Conservation (phyloP, 2,888 invertebrate genomes). For the Agrenia bidenticulata region DNA sequence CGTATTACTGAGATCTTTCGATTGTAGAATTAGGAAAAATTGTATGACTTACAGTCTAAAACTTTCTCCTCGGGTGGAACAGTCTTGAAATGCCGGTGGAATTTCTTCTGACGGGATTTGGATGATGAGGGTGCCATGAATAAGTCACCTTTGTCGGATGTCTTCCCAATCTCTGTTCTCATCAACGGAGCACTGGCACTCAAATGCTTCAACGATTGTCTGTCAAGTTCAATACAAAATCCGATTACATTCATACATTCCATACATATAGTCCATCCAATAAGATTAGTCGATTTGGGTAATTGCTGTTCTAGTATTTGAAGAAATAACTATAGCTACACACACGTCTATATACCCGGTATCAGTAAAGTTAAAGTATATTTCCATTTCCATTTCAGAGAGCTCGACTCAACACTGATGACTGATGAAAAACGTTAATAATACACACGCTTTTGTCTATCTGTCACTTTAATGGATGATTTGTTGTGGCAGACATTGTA, state of each 20-base stretch:
- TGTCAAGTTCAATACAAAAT: constrained; percentile 52
- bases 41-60: constrained; percentile 81
- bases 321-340: not conserved
- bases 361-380: not conserved
- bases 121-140: constrained; percentile 62
- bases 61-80: constrained; percentile 81
- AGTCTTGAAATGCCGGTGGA: constrained; percentile 81
- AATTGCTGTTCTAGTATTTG: constrained; percentile 1
- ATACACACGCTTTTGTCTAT: too few species aligned
- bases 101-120: constrained; percentile 82
- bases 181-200: constrained; percentile 59
- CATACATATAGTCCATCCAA: too few species aligned
- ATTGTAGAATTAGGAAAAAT: too few species aligned
- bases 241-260: not conserved
- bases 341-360: too few species aligned
- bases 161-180: constrained; percentile 54
- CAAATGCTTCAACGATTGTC: constrained; percentile 58
- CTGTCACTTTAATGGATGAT: too few species aligned
- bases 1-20: too few species aligned
- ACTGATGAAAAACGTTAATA: not conserved
- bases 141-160: constrained; percentile 56
- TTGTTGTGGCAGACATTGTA: too few species aligned
- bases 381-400: not conserved
- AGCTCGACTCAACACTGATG: not conserved
- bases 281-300: too few species aligned